phyloP scores from a whole-genome alignment of 2,113 vertebrate species.

The Mustelus asterias region DNA sequence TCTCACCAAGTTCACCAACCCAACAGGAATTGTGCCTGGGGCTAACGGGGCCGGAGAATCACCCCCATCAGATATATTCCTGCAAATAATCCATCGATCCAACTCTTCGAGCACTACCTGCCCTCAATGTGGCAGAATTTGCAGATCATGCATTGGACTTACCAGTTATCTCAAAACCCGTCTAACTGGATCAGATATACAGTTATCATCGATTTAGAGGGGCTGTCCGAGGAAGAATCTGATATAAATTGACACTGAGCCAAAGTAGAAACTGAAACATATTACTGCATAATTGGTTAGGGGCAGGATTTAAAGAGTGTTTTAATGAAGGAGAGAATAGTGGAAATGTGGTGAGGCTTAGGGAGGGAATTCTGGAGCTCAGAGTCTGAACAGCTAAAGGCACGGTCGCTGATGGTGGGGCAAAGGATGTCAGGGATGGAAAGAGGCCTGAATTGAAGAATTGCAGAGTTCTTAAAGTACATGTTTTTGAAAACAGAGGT shows the following conservation, averaged over 20 bases:
- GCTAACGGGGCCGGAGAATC: no score
- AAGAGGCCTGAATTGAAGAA: neutral
- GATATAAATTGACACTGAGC: neutral
- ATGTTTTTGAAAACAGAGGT: neutral
- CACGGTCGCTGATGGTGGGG: neutral
- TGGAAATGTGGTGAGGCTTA: neutral
- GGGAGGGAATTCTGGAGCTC: neutral
- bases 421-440: neutral
- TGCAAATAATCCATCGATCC: no score
- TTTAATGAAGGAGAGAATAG: neutral
- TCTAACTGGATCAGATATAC: neutral
- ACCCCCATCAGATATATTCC: no score
- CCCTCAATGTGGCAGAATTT: no score
- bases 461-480: neutral
- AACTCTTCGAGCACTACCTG: no score
- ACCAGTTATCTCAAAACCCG: no score
- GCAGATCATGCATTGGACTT: no score
- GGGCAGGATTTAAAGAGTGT: neutral
- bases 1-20: no score
- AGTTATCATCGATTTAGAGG: neutral
- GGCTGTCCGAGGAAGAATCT: neutral
- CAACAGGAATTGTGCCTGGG: no score
- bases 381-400: neutral
- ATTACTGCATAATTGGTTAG: neutral
- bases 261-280: neutral